A percentile compares a stretch with the other conserved stretches of the same genome.
Conservation (phyloP, 2,797 vertebrate species). For the Sebastes itinus region DNA sequence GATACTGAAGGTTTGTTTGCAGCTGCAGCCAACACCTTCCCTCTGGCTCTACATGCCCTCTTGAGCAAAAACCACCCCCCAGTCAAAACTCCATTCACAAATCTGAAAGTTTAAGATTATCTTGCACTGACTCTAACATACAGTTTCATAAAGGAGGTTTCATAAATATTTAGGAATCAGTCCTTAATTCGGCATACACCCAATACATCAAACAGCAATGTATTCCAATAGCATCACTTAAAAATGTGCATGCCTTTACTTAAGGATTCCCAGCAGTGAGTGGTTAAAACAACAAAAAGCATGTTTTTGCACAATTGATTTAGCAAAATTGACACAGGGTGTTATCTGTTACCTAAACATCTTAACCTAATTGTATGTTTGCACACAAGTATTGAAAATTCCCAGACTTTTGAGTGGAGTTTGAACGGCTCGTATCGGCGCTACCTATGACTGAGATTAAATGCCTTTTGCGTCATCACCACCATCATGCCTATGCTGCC, state of each 20-base stretch:
- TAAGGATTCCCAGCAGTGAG: background rate
- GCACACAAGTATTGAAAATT: background rate
- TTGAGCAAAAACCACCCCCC: background rate
- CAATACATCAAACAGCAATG: background rate
- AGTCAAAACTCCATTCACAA: slow-evolving; percentile 13
- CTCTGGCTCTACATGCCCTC: background rate
- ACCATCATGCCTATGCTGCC: background rate
- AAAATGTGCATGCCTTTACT: background rate
- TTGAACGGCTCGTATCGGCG: slow-evolving; percentile 24
- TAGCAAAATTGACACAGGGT: accelerated
- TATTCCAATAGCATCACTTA: background rate
- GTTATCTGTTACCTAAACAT: background rate
- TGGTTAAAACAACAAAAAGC: background rate
- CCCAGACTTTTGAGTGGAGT: slow-evolving; percentile 13
- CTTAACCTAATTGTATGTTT: background rate
- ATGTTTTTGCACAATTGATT: background rate
- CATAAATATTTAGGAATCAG: background rate
- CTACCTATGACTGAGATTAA: slow-evolving; percentile 39
- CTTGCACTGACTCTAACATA: accelerated
- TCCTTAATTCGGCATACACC: background rate
- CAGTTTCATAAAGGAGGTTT: background rate
- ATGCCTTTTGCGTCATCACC: slow-evolving; percentile 41
- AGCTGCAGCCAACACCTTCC: slow-evolving; percentile 15
- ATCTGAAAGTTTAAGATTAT: background rate
- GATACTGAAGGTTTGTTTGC: background rate